Conservation (phyloP, 2,797 vertebrate species). For the Potorous gilbertii region DNA sequence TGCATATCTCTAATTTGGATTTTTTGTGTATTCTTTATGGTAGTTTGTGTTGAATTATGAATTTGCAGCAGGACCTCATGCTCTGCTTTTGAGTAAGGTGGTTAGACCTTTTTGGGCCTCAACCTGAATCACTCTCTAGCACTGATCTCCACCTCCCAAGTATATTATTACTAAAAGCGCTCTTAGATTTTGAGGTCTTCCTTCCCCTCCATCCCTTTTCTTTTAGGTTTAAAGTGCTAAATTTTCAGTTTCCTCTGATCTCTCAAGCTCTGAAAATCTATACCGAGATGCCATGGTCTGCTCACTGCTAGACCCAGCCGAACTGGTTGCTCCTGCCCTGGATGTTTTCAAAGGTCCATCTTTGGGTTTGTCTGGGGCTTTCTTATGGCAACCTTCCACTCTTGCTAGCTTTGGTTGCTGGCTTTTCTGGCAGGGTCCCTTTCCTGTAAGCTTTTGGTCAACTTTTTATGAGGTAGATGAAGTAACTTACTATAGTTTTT, state of each 20-base stretch:
- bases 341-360: not conserved
- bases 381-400: not conserved
- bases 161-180: not conserved
- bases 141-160: not conserved
- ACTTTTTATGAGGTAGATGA: not conserved
- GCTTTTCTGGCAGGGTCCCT: not conserved
- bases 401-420: not conserved
- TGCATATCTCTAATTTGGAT: not conserved
- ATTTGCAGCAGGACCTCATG: not conserved
- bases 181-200: not conserved
- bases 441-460: not conserved
- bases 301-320: not conserved
- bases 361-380: not conserved
- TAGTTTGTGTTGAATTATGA: not conserved
- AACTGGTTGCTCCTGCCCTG: not conserved
- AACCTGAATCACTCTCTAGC: not conserved
- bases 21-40: not conserved
- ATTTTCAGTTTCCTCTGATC: not conserved
- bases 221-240: not conserved
- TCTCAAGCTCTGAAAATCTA: not conserved
- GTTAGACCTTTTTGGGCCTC: not conserved
- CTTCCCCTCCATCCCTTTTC: not conserved
- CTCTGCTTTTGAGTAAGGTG: not conserved
- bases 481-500: not conserved
- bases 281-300: not conserved